Base-by-base conservation (phyloP, 2,113 vertebrate genomes). In the Entelurus aequoreus region DNA sequence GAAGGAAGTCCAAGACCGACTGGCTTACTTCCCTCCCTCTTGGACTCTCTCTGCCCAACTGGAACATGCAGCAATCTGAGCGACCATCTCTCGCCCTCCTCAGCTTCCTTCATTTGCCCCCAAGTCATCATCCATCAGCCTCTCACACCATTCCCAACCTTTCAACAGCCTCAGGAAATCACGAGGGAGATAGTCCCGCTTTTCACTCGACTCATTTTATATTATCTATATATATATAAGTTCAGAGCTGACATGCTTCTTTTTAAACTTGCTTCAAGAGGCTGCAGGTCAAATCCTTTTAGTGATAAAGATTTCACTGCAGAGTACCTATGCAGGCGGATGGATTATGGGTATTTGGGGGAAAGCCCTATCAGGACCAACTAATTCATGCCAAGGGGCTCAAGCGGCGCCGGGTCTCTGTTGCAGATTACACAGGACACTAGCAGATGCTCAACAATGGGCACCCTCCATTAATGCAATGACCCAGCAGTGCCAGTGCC, bases 381-480 rank as follows among this genome's bases (percentile, higher is more conserved):
- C 53, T 40, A 4, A 47, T 35, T 5, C 13, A 44, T 38, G 6
- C 48, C 48, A 21, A n/a, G 8, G 16, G 40, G 40, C 46, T 52
- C 68, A 72, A 81, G 75, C 66, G 66, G 72, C 76, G 81, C 66
- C 42, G 62, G 70, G 69, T 73, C 80, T 74, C 63, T 0, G 60
- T 44, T 66, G 84, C 87, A 88, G 87, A 86, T 85, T 88, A 84
- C 65, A 66, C 48, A 8, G 62, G 78, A 68, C 75, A 66, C 65
- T 16, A 53, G 56, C 38, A 85, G 87, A 84, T 71, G 74, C 65
- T 75, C 71, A 77, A 86, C 84, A 86, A 86, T 84, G 79, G 74
- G 72, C 76, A 80, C 78, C 77, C 69, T 77, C 76, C 76, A 84
- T 88, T 84, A 88, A 87, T 88, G 83, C 84, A 77, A 71, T 79